Conservation (phyloP, 2,888 invertebrate species). For the Hylaea fasciaria region DNA sequence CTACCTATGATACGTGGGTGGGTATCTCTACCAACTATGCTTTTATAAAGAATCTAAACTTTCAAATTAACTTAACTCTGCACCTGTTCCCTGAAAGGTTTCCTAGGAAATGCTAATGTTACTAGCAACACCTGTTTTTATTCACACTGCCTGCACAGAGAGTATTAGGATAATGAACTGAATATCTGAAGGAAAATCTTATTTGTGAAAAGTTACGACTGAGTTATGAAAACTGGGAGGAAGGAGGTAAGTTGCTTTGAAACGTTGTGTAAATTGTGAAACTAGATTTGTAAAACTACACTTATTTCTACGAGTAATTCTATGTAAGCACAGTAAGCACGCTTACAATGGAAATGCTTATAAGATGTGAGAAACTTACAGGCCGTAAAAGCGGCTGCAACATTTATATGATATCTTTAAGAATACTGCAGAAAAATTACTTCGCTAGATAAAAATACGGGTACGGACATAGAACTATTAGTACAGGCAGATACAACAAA, state of each 20-base stretch:
- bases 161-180: conserved; percentile 32
- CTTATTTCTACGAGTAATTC: too few relatives aligned
- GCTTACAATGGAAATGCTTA: too few relatives aligned
- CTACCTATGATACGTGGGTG: background rate
- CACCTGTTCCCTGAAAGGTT: conserved; percentile 40
- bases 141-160: conserved; percentile 20
- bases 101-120: conserved; percentile 39
- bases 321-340: too few relatives aligned
- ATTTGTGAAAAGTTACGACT: background rate
- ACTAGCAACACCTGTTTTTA: conserved; percentile 34
- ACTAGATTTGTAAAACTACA: too few relatives aligned
- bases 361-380: too few relatives aligned
- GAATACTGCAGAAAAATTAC: too few relatives aligned
- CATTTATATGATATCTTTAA: too few relatives aligned
- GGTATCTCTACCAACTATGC: background rate
- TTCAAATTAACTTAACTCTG: conserved; percentile 29
- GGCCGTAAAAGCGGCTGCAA: too few relatives aligned
- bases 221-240: conserved; percentile 4
- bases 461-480: too few relatives aligned
- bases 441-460: too few relatives aligned
- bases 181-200: conserved; percentile 19
- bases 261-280: too few relatives aligned
- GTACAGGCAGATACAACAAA: too few relatives aligned
- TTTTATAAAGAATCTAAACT: conserved; percentile 14
- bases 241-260: background rate